These are phyloP conservation scores for Catharus ustulatus DNA, from an alignment of 2,797 vertebrate genomes.

Conservation along the genomic window DNA sequence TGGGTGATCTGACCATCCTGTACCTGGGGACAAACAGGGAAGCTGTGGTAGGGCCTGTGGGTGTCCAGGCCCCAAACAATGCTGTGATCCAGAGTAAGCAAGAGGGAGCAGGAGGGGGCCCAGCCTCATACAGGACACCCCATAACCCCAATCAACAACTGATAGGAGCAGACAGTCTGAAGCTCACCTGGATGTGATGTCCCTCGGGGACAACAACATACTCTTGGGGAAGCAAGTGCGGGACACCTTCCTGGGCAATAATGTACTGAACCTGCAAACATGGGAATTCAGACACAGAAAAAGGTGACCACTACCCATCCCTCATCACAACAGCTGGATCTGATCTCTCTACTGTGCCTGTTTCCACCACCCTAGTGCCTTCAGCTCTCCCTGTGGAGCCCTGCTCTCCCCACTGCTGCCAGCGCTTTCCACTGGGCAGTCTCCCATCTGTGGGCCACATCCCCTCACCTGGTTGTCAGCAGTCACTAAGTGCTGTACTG, in stretches of 20 bases:
- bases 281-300: background rate
- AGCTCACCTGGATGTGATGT: constrained; percentile 92
- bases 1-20: constrained; percentile 93
- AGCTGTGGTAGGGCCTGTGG: accelerated
- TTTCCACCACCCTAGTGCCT: background rate
- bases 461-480: constrained; percentile 90
- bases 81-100: background rate
- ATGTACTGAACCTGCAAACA: constrained; percentile 92
- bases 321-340: background rate
- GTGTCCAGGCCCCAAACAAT: background rate
- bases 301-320: accelerated
- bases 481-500: constrained; percentile 93
- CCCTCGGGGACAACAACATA: constrained; percentile 96
- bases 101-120: background rate
- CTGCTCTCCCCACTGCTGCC: background rate
- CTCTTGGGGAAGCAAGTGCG: constrained; percentile 94
- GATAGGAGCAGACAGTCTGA: background rate
- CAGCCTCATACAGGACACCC: accelerated
- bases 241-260: constrained; percentile 94
- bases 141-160: accelerated
- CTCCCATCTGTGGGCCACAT: accelerated
- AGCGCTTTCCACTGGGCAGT: too few relatives aligned
- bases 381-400: too few relatives aligned
- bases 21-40: constrained; percentile 76
- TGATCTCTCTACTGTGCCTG: background rate